Base-by-base conservation (phyloP, 2,888 invertebrate genomes). In the Campoletis raptor region DNA sequence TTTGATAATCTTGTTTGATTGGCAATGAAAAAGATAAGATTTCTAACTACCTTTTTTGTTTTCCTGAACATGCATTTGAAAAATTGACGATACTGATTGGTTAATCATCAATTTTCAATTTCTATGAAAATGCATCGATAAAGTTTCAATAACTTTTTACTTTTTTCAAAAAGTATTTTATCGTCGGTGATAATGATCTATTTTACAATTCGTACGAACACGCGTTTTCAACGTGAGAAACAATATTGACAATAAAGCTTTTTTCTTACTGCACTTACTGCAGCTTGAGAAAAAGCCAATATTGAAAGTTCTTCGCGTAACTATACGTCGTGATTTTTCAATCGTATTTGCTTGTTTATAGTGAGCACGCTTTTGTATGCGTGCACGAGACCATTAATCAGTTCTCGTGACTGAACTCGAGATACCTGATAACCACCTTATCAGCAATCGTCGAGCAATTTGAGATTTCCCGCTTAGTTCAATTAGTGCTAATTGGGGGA, bases 371-470 rank as follows among this genome's bases (percentile, higher is more conserved):
- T 52, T 81, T 61, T 40, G 67, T 24, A 73, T 69, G 45, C 40
- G 15, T 36, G 67, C 36, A 18, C 48, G 64, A n/a, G 72, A 67
- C 36, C 36, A 67, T 81, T 72, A 76, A 83, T 86, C 77, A 72
- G 67, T 72, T 57, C 83, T 80, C 86, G 86, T 83, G 86, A 80
- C 83, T 61, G 61, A 52, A 61, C 52, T 76, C 79, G 76, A 40
- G 74, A 74, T 54, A 74, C 48, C 74, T 74, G 85, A 86, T 83
- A 86, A 86, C 80, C 21, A 52, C 61, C 76, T 83, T 86, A 83
- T 81, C 83, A 45, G 24, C 70, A 67, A 83, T 83, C 69, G 67
- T 42, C 30, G 40, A 61, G 77, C 61, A 81, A 86, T 86, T 83
- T 40, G 66, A 80, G 54, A 66, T 42, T 12, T 30, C 8, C 15